Conservation (phyloP, 1,140 invertebrate genomes). For the Hyles euphorbiae region DNA sequence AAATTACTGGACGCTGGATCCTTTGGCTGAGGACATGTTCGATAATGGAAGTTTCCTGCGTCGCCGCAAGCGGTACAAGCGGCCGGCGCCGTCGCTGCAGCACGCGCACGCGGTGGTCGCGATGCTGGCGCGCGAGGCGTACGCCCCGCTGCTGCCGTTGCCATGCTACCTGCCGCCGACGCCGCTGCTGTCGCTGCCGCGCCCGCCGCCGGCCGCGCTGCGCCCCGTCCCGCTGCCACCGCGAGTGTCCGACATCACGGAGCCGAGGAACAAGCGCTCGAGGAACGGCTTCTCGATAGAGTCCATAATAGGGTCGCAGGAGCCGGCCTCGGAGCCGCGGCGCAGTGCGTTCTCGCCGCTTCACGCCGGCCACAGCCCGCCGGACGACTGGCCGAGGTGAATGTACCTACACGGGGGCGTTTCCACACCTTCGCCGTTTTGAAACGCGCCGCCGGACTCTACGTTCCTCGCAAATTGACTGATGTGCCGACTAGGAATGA, state of each 20-base stretch:
- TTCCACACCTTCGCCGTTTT: constrained; percentile 36
- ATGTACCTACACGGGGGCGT: constrained; percentile 48
- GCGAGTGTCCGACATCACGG: constrained; percentile 49
- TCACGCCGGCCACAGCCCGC: constrained; percentile 47
- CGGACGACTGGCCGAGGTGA: constrained; percentile 75
- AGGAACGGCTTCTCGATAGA: constrained; percentile 73
- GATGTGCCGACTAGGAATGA: constrained; percentile 5
- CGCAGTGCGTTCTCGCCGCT: constrained; percentile 70
- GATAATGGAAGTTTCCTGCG: constrained; percentile 98
- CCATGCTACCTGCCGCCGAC: constrained; percentile 65
- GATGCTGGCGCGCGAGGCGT: constrained; percentile 67
- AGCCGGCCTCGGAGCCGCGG: constrained; percentile 42
- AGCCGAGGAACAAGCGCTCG: constrained; percentile 55
- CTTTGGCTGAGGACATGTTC: constrained; percentile 98
- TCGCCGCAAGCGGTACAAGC: constrained; percentile 95
- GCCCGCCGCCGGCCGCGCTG: constrained; percentile 60
- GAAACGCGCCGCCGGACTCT: constrained; percentile 32
- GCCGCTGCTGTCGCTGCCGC: constrained; percentile 56
- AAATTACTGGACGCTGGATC: constrained; percentile 99
- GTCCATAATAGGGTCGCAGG: constrained; percentile 64
- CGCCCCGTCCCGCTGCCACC: constrained; percentile 63
- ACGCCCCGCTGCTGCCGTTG: constrained; percentile 61
- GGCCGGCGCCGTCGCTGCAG: constrained; percentile 78
- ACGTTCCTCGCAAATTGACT: constrained; percentile 17
- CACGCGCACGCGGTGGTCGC: constrained; percentile 68